A percentile compares a stretch with the other conserved stretches of the same genome.
Evolutionary conservation across 2,113 vertebrate species (phyloP).

Genomic region (Trichechus manatus): DNA sequence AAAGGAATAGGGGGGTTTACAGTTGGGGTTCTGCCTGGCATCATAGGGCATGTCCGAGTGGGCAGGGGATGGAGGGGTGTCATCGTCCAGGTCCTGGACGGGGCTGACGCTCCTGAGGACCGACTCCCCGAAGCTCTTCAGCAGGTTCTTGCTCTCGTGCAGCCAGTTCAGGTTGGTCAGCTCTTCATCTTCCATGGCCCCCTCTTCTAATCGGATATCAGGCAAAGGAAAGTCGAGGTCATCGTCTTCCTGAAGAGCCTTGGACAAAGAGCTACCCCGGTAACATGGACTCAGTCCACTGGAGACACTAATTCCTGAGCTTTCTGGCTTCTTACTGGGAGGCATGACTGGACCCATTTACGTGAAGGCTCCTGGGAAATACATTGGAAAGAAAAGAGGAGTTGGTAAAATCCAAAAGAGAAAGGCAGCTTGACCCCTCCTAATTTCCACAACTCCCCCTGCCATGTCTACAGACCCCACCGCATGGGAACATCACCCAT

Average conservation of each 20-base stretch:
- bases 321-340: constrained; percentile 98
- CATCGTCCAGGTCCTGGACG: constrained; percentile 94
- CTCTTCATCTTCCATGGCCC: constrained; percentile 95
- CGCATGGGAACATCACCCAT: fast-evolving
- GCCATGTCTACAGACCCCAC: background rate
- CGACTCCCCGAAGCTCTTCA: constrained; percentile 98
- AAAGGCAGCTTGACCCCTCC: background rate
- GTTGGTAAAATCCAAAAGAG: background rate
- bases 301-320: constrained; percentile 96
- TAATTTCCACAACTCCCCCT: fast-evolving
- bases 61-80: constrained; percentile 93
- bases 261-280: constrained; percentile 90
- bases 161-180: constrained; percentile 99
- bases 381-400: constrained; percentile 78
- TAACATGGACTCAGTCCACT: constrained; percentile 95
- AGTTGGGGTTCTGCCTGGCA: constrained; percentile 96
- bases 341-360: constrained; percentile 99
- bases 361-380: constrained; percentile 91
- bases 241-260: constrained; percentile 94
- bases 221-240: constrained; percentile 95
- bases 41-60: constrained; percentile 94
- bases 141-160: constrained; percentile 97
- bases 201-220: constrained; percentile 91
- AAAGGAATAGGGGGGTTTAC: constrained; percentile 99
- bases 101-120: constrained; percentile 97